Evolutionary conservation across 2,888 invertebrate genomes (phyloP), one percentile per base, ranked within the genome.

Genomic region (Nezara viridula): DNA sequence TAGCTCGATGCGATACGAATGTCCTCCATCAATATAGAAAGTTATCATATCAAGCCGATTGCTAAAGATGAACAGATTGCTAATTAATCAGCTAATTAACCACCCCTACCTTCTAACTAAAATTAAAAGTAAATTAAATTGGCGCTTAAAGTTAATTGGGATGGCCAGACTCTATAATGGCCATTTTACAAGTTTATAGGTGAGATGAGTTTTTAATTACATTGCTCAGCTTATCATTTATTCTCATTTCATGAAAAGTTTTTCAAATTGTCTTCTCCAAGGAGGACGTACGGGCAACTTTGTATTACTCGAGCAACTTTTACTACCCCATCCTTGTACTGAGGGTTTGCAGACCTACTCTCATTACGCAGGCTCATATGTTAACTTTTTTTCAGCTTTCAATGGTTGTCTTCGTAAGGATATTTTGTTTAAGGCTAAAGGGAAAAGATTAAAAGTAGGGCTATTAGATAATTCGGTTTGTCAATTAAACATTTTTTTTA

Each of bases 161-260:
- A 27, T 60, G 60, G 60, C 24, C 14, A 87, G 87, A 47, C 87
- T 85, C 73, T 87, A 27, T 60, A 87, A 87, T 87, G 60, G 73
- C 87, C 32, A 47, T 21, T 55, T 60, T 86, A 81, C 81, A 44
- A 81, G 24, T 81, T 81, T 81, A 81, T 81, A 81, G 81, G 81
- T 81, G 81, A 81, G 81, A 81, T 81, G 81, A 81, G 81, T 81
- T 81, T 81, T 81, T 81, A 81, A 81, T 81, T 81, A 81, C 81
- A 81, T 81, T 44, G 81, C 81, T 0, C 24, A 81, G n/a, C 24
- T 81, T 81, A 44, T 81, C 81, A 10, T 81, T 81, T 44, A 81
- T 81, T 81, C 44, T 44, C 66, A 66, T 66, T 32, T 32, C 16
- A 32, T 32, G 66, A 32, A 66, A 66, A 66, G 66, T 66, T 66